phyloP scores from a whole-genome alignment of 2,797 vertebrate species.

The Delichon dasypus region DNA sequence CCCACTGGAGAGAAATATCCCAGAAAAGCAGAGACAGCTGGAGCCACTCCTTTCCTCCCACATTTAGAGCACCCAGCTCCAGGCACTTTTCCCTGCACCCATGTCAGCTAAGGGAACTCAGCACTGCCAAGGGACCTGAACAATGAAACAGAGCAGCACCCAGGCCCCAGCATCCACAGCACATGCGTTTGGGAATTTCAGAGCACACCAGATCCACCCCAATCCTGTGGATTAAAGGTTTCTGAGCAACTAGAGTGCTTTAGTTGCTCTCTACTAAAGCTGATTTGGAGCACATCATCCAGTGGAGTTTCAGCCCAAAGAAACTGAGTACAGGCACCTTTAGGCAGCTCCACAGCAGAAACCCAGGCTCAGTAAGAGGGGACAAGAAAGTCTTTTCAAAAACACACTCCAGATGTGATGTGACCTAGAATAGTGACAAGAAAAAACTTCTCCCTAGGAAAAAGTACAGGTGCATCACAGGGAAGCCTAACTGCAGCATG shows the following conservation, averaged over 20 bases:
- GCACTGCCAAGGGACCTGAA: background rate
- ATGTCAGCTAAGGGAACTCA: fast-evolving
- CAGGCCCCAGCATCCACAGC: background rate
- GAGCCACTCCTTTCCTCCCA: background rate
- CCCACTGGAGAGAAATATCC: fast-evolving
- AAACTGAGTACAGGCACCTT: background rate
- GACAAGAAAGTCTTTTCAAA: background rate
- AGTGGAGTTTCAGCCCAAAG: background rate
- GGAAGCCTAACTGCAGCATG: background rate
- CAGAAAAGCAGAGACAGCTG: background rate
- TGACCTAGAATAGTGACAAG: background rate
- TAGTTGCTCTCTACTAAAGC: background rate
- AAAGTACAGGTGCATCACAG: background rate
- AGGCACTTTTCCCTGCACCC: background rate
- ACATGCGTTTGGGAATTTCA: background rate
- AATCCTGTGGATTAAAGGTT: background rate
- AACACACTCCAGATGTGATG: background rate
- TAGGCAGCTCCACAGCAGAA: background rate
- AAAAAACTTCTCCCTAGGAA: background rate
- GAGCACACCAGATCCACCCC: background rate
- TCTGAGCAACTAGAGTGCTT: background rate
- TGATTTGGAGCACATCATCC: background rate
- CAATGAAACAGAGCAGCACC: background rate
- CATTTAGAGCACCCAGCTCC: fast-evolving
- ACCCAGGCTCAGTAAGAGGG: background rate